Evolutionary conservation across 2,888 invertebrate genomes (phyloP).

Genomic region (Steinernema scapterisci): DNA sequence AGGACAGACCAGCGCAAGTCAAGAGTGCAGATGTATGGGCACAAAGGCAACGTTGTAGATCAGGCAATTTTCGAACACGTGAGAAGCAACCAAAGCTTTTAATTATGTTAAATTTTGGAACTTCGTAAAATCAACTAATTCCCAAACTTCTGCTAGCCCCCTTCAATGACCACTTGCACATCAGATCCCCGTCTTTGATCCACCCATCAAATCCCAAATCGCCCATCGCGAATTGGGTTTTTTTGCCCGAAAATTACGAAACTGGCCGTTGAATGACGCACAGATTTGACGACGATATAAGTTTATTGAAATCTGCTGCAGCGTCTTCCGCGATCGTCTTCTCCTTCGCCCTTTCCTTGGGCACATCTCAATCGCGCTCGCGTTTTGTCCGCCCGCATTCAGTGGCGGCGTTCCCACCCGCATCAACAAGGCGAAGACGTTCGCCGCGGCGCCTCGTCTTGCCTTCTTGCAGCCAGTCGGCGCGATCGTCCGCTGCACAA

Average conservation of each 20-base stretch:
- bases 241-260: conserved; percentile 13
- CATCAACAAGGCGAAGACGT: not conserved
- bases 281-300: conserved; percentile 18
- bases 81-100: too few relatives aligned
- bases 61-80: too few relatives aligned
- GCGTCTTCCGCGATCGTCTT: not conserved
- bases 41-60: too few relatives aligned
- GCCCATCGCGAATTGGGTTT: not conserved
- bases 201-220: not conserved
- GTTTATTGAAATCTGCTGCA: conserved; percentile 12
- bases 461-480: not conserved
- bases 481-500: conserved; percentile 3
- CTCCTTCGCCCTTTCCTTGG: not conserved
- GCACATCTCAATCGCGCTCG: not conserved
- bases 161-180: not conserved
- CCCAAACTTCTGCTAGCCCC: too few relatives aligned
- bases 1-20: too few relatives aligned
- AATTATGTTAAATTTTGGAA: too few relatives aligned
- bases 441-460: too few relatives aligned
- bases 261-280: conserved; percentile 10
- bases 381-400: not conserved
- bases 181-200: not conserved
- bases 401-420: not conserved
- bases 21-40: too few relatives aligned
- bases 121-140: too few relatives aligned